Evolutionary conservation across 35 echinoderm and acorn worm species (phyloP), one percentile per base, ranked within the genome.

Genomic region (Stichopus chloronotus): DNA sequence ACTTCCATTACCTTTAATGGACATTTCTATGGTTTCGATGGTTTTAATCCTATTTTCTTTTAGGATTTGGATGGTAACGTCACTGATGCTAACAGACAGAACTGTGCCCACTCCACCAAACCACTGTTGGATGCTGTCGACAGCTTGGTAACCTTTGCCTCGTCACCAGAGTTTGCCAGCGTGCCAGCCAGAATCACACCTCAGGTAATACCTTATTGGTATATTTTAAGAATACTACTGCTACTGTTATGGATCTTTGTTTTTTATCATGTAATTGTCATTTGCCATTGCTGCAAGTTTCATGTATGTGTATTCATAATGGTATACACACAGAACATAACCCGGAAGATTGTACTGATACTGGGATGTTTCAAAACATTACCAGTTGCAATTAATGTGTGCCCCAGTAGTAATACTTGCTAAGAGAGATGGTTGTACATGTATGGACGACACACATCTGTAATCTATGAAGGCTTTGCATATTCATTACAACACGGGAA

Each of bases 1-100:
- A 43, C 30, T 43, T 43, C 30, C 30, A 43, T 43, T 43, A 43
- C 3, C 30, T 0, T 43, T 43, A 43, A 1, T 3, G 30, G 30
- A 43, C 30, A 43, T 43, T 43, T 43, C 30, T 43, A n/a, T n/a
- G n/a, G n/a, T n/a, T n/a, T n/a, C 69, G 22, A 14, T 4, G 12
- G 19, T 14, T 19, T 74, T 74, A 43, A 0, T 84, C 23, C 23
- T 22, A 76, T 95, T 54, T 55, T 3, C 55, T 63, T 21, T 30
- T 56, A 98, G 97, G 97, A 94, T 23, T 81, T 98, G 54, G 97
- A 98, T 93, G 97, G 97, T 16, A 98, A 96, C 81, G 96, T 98
- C 92, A 96, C 83, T 57, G 95, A 98, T 78, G 93, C 89, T 24
- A 98, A 98, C 58, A 78, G 97, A 5, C 91, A 94, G 72, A 98